A percentile compares a stretch with the other conserved stretches of the same genome.
Evolutionary conservation across 1,140 invertebrate genomes (phyloP).

Genomic region (Heliconius hermathena): DNA sequence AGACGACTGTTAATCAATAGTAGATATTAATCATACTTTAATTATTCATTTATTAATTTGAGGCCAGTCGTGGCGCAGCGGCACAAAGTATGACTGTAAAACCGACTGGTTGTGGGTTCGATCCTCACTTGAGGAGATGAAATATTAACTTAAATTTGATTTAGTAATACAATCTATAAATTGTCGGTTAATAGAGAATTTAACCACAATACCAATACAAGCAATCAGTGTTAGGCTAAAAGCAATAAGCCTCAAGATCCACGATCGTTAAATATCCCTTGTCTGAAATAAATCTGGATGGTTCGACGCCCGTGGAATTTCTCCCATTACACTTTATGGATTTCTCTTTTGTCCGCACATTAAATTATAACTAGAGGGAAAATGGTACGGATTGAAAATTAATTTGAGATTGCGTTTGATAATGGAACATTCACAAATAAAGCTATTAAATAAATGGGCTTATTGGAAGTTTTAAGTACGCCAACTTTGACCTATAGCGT

Average conservation of each 20-base stretch:
- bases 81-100: no score
- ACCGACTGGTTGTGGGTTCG: no score
- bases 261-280: slow-evolving; percentile 49
- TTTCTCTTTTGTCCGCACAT: slow-evolving; percentile 71
- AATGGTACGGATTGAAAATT: slow-evolving; percentile 67
- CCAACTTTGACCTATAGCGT: not conserved
- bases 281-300: slow-evolving; percentile 67
- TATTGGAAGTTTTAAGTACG: not conserved
- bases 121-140: no score
- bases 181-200: not conserved
- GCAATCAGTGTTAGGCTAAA: slow-evolving; percentile 35
- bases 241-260: slow-evolving; percentile 41
- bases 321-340: slow-evolving; percentile 75
- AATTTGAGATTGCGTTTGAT: slow-evolving; percentile 55
- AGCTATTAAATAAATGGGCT: slow-evolving; percentile 14
- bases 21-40: no score
- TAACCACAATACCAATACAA: slow-evolving; percentile 20
- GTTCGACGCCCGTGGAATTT: slow-evolving; percentile 65
- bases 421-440: slow-evolving; percentile 44
- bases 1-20: no score
- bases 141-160: no score
- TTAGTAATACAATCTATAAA: not conserved
- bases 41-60: no score
- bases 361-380: slow-evolving; percentile 71
- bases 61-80: no score